Conservation (phyloP, 2,797 vertebrate species). For the Sebastes kiyomatsui region DNA sequence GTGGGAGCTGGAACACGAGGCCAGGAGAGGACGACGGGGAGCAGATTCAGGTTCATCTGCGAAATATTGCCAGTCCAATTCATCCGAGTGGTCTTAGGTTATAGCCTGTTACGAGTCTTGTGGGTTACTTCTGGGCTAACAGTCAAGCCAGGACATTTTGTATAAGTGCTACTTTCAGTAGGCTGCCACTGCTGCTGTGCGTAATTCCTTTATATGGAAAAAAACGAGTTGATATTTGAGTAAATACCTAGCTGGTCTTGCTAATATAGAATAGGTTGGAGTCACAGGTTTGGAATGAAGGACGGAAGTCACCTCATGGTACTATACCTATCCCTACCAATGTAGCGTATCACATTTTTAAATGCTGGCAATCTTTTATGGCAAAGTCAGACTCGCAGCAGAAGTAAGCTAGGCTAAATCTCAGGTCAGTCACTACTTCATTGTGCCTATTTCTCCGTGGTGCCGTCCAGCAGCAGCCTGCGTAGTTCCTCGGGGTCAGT, state of each 20-base stretch:
- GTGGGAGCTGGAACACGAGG: background rate
- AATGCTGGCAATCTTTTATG: background rate
- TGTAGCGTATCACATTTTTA: background rate
- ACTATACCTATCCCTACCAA: background rate
- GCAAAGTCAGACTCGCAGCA: background rate
- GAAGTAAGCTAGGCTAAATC: background rate
- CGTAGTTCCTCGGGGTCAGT: constrained; percentile 88
- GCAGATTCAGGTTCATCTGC: constrained; percentile 5
- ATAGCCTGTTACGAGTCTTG: background rate
- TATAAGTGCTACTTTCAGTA: constrained; percentile 3
- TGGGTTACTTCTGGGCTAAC: background rate
- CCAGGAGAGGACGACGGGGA: background rate
- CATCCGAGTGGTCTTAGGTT: background rate
- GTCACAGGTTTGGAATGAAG: background rate
- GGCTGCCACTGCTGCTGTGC: constrained; percentile 9
- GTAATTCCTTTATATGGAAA: background rate
- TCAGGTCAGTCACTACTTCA: background rate
- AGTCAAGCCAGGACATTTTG: constrained; percentile 2
- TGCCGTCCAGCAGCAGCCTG: constrained; percentile 79
- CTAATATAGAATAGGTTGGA: constrained; percentile 2
- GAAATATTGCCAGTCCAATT: background rate
- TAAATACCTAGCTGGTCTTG: constrained; percentile 28
- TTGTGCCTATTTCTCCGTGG: background rate
- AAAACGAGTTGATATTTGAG: background rate
- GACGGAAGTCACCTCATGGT: background rate